These are phyloP conservation scores for Boloria selene DNA, from an alignment of 2,888 invertebrate species.

Conservation along the genomic window DNA sequence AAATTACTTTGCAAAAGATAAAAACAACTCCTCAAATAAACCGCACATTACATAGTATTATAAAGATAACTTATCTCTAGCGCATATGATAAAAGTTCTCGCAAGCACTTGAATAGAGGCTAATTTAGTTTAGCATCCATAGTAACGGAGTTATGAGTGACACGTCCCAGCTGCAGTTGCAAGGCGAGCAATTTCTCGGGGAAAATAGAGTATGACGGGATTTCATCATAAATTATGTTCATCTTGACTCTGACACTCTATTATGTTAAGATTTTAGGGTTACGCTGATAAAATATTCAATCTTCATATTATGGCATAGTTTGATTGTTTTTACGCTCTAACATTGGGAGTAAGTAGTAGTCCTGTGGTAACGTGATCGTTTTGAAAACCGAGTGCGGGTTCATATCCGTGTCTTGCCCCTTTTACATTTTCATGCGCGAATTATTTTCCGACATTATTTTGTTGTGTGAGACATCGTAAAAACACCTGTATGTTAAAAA, in stretches of 20 bases:
- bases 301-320: background rate
- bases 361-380: too few species aligned
- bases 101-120: conserved; percentile 19
- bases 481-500: too few species aligned
- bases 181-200: conserved; percentile 47
- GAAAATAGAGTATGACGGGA: conserved; percentile 27
- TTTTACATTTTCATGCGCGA: too few species aligned
- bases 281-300: background rate
- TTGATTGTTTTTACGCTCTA: too few species aligned
- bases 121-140: conserved; percentile 33
- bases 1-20: too few species aligned
- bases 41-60: conserved; percentile 3
- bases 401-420: too few species aligned
- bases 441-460: too few species aligned
- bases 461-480: too few species aligned
- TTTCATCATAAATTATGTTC: conserved; percentile 26
- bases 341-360: too few species aligned
- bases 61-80: background rate
- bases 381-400: too few species aligned
- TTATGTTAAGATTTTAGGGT: conserved; percentile 11
- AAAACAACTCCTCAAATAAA: too few species aligned
- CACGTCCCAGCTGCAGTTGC: conserved; percentile 51
- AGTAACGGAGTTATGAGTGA: conserved; percentile 47
- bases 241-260: conserved; percentile 14
- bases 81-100: conserved; percentile 8